Conservation (phyloP, 1,140 invertebrate species). For the Eriosoma lanigerum region DNA sequence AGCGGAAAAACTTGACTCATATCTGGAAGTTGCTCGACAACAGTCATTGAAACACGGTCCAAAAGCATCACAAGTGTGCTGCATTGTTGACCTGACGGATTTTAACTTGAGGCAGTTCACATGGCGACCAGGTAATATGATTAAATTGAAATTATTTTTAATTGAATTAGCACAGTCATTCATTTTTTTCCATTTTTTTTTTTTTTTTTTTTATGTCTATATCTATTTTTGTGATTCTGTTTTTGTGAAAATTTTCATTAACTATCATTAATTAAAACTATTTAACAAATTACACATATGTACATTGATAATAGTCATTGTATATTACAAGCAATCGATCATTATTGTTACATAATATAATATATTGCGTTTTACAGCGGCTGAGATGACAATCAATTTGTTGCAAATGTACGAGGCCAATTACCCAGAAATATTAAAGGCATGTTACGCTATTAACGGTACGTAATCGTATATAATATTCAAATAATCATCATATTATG, state of each 20-base stretch:
- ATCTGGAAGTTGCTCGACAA: conserved; percentile 63
- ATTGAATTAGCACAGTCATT: too few species aligned
- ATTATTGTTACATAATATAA: too few species aligned
- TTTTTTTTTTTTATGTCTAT: too few species aligned
- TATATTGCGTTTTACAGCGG: conserved; percentile 65
- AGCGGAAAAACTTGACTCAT: conserved; percentile 60
- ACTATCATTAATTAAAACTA: too few species aligned
- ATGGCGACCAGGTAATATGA: conserved; percentile 87
- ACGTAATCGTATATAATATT: too few species aligned
- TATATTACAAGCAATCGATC: too few species aligned
- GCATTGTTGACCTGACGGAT: conserved; percentile 83
- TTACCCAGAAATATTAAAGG: conserved; percentile 84
- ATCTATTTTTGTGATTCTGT: too few species aligned
- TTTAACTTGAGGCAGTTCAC: conserved; percentile 79
- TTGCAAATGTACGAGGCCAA: conserved; percentile 85
- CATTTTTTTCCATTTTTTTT: too few species aligned
- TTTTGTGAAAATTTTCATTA: too few species aligned
- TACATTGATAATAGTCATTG: too few species aligned
- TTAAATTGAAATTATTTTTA: conserved; percentile 55
- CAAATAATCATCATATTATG: background rate
- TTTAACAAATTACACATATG: too few species aligned
- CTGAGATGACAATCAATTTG: conserved; percentile 76
- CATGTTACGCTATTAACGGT: conserved; percentile 83
- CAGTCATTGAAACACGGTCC: conserved; percentile 66
- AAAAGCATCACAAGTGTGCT: conserved; percentile 65